Evolutionary conservation across 2,797 vertebrate genomes (phyloP).

Genomic region (Kryptopterus vitreolus): DNA sequence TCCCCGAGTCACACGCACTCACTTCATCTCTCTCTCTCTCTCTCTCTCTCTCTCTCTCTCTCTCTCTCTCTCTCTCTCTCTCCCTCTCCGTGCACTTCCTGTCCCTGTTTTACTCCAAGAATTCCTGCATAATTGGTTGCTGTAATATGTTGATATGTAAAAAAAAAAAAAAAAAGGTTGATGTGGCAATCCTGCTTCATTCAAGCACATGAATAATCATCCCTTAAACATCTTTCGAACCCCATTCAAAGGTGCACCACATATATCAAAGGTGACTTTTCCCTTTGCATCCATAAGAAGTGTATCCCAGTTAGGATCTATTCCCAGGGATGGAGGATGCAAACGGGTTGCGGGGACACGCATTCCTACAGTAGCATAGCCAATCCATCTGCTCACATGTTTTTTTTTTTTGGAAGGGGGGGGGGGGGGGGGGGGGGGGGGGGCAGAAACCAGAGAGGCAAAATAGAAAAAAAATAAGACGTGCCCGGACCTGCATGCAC

Average conservation of each 20-base stretch:
- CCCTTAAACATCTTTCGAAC: too few relatives aligned
- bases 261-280: too few relatives aligned
- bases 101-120: slow-evolving; percentile 16
- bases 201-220: not conserved
- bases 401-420: not conserved
- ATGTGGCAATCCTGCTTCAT: not conserved
- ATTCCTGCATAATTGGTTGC: not conserved
- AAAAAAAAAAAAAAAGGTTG: too few relatives aligned
- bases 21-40: not conserved
- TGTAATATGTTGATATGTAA: too few relatives aligned
- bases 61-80: not conserved
- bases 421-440: too few relatives aligned
- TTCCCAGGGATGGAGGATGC: too few relatives aligned
- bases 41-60: not conserved
- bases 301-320: too few relatives aligned
- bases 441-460: not conserved
- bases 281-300: too few relatives aligned
- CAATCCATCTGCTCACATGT: slow-evolving; percentile 2
- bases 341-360: not conserved
- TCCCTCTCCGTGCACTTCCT: not conserved
- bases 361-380: not conserved
- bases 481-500: not conserved
- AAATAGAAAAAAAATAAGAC: not conserved
- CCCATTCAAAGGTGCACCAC: too few relatives aligned
- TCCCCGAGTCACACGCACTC: slow-evolving; percentile 19